phyloP scores from a whole-genome alignment of 92 coral and sea anemone genomes.

The Palythoa caribaeorum region DNA sequence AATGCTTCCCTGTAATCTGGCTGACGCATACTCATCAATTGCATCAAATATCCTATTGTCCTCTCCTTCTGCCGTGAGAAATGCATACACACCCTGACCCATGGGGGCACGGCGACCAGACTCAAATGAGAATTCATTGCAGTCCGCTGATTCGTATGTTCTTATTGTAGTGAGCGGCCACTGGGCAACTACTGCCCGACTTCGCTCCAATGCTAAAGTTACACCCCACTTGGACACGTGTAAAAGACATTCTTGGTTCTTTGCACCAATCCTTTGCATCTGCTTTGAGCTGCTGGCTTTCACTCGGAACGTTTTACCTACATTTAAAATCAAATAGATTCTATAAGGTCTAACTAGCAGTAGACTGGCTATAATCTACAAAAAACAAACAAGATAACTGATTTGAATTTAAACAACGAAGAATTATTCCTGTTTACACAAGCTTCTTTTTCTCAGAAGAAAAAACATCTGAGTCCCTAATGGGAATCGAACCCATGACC shows the following conservation, averaged over 20 bases:
- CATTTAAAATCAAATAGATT: not conserved
- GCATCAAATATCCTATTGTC: slow-evolving; percentile 94
- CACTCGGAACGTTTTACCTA: slow-evolving; percentile 87
- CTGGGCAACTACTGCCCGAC: slow-evolving; percentile 94
- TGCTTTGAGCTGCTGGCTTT: slow-evolving; percentile 85
- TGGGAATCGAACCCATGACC: too few relatives aligned
- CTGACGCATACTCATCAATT: slow-evolving; percentile 84
- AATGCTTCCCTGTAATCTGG: slow-evolving; percentile 65
- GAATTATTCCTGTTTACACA: too few relatives aligned
- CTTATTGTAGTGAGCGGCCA: slow-evolving; percentile 99
- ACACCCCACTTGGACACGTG: slow-evolving; percentile 96
- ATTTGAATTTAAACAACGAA: too few relatives aligned
- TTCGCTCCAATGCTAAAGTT: slow-evolving; percentile 93
- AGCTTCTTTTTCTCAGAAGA: too few relatives aligned
- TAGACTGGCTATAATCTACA: too few relatives aligned
- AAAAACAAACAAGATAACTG: too few relatives aligned
- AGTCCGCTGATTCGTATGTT: slow-evolving; percentile 90
- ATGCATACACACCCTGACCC: slow-evolving; percentile 94
- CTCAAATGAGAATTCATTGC: slow-evolving; percentile 91
- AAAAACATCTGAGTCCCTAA: too few relatives aligned
- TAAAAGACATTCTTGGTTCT: slow-evolving; percentile 85
- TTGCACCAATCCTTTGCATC: slow-evolving; percentile 95
- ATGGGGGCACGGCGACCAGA: slow-evolving; percentile 96
- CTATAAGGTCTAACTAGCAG: too few relatives aligned
- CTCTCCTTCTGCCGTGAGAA: slow-evolving; percentile 83